Base-by-base conservation (phyloP, 2,888 invertebrate genomes). In the Pyrochroa serraticornis region DNA sequence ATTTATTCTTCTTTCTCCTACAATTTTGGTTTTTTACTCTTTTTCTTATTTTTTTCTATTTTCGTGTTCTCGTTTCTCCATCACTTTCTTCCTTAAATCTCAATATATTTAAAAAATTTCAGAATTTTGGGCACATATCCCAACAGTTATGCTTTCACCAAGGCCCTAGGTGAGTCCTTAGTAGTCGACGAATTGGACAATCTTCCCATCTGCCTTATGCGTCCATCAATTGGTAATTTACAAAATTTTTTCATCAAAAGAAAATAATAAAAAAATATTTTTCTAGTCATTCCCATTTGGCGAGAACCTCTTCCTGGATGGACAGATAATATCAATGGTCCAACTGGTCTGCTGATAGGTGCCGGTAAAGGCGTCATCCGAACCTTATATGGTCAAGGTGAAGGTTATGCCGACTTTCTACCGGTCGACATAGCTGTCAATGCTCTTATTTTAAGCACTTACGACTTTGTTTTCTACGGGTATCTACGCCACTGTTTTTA, bases 271-370 rank as follows among this genome's bases (percentile, higher is more conserved):
- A 22, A 22, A 22, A 22, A 22, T 22, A 3, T 14, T 48, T 58
- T 63, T 71, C 13, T 71, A 87, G 90, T 97, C 12, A 92, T 95
- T 57, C 95, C 95, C 1, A 84, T 91, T 41, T 92, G 90, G 90
- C 87, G 86, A 71, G 91, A 92, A 59, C 93, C 93, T 0, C 73
- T 92, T 0, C 92, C 92, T 0, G 95, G 92, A 6, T 92, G 95
- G 95, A 93, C 93, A 0, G 95, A 96, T 75, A 96, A 95, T 71
- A 90, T 93, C 55, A 95, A 95, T 72, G 95, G 95, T 9, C 94
- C 95, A 0, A 90, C 90, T 0, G 95, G 95, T 6, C 80, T 93
- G 1, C 80, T 95, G 3, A 91, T 89, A 49, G 88, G 88, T 3
- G 92, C 91, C 6, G 93, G 94, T 6, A 95, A 94, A 75, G 95